These are phyloP conservation scores for Amphiduros pacificus DNA, from an alignment of 2,888 invertebrate species.

Conservation along the genomic window DNA sequence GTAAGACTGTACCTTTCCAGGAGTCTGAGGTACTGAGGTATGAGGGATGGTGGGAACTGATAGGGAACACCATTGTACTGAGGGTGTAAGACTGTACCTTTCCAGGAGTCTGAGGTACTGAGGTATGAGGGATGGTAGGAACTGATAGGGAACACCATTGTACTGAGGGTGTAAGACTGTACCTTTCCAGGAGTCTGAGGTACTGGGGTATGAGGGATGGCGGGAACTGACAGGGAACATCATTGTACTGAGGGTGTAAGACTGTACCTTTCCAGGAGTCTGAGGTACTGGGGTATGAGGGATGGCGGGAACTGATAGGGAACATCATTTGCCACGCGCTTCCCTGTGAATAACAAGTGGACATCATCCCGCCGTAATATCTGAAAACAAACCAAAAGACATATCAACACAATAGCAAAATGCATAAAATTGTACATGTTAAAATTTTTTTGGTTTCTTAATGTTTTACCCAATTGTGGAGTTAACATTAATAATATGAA, in stretches of 20 bases:
- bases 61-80: too few relatives aligned
- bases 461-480: too few relatives aligned
- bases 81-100: too few relatives aligned
- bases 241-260: too few relatives aligned
- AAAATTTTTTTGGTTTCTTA: too few relatives aligned
- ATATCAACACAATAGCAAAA: too few relatives aligned
- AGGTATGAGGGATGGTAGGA: constrained; percentile 45
- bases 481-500: too few relatives aligned
- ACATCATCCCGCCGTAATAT: constrained; percentile 43
- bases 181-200: constrained; percentile 52
- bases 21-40: constrained; percentile 51
- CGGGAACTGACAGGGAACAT: too few relatives aligned
- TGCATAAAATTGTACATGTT: too few relatives aligned
- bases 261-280: constrained; percentile 52
- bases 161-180: too few relatives aligned
- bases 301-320: constrained; percentile 40
- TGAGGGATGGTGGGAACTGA: constrained; percentile 44
- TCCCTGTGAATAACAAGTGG: constrained; percentile 45
- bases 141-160: constrained; percentile 33
- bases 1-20: constrained; percentile 56
- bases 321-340: constrained; percentile 34
- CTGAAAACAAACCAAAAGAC: too few relatives aligned
- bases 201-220: constrained; percentile 48
- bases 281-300: constrained; percentile 51
- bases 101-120: constrained; percentile 52